Percentiles rank a stretch among this genome's conserved stretches.
Evolutionary conservation across 2,888 invertebrate genomes (phyloP).

Genomic region (Ashinkailepas kermadecensis): DNA sequence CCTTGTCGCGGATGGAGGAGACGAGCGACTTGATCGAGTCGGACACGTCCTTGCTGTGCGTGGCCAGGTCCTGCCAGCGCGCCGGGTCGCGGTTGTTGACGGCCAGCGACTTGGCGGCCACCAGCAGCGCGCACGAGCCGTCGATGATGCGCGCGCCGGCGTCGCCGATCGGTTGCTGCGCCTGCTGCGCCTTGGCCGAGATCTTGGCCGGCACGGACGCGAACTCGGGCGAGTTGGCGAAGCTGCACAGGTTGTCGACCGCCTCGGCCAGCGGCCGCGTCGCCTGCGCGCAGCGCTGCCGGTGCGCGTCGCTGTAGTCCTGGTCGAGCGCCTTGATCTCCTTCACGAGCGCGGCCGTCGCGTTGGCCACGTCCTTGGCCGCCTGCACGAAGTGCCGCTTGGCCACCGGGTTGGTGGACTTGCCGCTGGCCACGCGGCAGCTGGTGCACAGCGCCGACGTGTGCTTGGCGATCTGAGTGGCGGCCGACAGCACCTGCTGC

Average conservation of each 20-base stretch:
- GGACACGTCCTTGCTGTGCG: slow-evolving; percentile 89
- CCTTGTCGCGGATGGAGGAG: slow-evolving; percentile 84
- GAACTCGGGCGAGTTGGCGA: slow-evolving; percentile 90
- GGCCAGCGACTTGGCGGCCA: slow-evolving; percentile 79
- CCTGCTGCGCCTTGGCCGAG: slow-evolving; percentile 67
- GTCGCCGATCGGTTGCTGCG: slow-evolving; percentile 79
- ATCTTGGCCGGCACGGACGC: slow-evolving; percentile 86
- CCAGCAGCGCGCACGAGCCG: slow-evolving; percentile 82
- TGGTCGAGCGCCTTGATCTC: slow-evolving; percentile 80
- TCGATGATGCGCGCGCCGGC: slow-evolving; percentile 72
- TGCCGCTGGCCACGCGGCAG: slow-evolving; percentile 84
- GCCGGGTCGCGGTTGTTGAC: slow-evolving; percentile 82
- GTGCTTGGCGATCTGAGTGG: slow-evolving; percentile 91
- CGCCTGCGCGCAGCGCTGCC: slow-evolving; percentile 62
- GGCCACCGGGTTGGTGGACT: slow-evolving; percentile 80
- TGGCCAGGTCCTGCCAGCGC: slow-evolving; percentile 89
- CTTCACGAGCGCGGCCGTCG: slow-evolving; percentile 86
- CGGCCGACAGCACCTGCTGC: slow-evolving; percentile 76
- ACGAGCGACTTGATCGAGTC: slow-evolving; percentile 93
- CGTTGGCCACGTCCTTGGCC: slow-evolving; percentile 94
- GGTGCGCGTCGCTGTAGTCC: slow-evolving; percentile 69
- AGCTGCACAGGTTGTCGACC: slow-evolving; percentile 82
- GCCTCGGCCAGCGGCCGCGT: slow-evolving; percentile 81
- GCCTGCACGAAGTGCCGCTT: slow-evolving; percentile 96
- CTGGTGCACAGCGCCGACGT: slow-evolving; percentile 92